phyloP scores from a whole-genome alignment of 2,797 vertebrate genomes.

The Periophthalmus magnuspinnatus region DNA sequence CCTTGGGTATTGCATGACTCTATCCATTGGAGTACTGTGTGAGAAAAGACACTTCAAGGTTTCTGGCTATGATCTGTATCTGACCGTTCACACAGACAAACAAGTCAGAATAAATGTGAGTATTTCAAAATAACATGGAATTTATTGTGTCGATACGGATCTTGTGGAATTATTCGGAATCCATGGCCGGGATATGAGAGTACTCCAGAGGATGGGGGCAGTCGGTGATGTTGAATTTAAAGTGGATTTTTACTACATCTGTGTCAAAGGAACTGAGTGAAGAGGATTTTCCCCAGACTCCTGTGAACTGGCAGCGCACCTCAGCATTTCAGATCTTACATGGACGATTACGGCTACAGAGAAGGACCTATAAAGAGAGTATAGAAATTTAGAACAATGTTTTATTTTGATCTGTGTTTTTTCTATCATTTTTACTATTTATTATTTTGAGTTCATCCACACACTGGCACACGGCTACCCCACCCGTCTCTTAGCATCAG shows the following conservation, averaged over 20 bases:
- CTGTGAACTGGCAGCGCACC: constrained; percentile 53
- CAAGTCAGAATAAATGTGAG: constrained; percentile 48
- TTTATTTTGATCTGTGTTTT: constrained; percentile 57
- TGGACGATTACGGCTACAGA: constrained; percentile 58
- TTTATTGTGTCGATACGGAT: constrained; percentile 32
- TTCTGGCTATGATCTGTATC: constrained; percentile 52
- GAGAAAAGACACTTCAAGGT: constrained; percentile 49
- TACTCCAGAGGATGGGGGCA: constrained; percentile 26
- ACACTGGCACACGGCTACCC: constrained; percentile 33
- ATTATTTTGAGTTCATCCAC: constrained; percentile 61
- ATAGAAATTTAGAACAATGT: constrained; percentile 60
- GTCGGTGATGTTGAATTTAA: constrained; percentile 40
- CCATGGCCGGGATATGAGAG: constrained; percentile 25
- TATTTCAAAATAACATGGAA: constrained; percentile 41
- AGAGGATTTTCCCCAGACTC: constrained; percentile 58
- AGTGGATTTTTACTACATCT: constrained; percentile 55
- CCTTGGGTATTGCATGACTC: constrained; percentile 71
- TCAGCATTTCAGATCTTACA: constrained; percentile 58
- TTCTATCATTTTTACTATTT: constrained; percentile 16
- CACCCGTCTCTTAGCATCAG: constrained; percentile 25
- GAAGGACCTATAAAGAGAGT: constrained; percentile 53
- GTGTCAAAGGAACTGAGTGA: constrained; percentile 49
- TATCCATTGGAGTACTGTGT: constrained; percentile 67
- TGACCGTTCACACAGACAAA: constrained; percentile 47
- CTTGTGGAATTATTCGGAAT: constrained; percentile 48